phyloP scores from a whole-genome alignment of 2,888 invertebrate genomes.

The Scaptomyza flava region DNA sequence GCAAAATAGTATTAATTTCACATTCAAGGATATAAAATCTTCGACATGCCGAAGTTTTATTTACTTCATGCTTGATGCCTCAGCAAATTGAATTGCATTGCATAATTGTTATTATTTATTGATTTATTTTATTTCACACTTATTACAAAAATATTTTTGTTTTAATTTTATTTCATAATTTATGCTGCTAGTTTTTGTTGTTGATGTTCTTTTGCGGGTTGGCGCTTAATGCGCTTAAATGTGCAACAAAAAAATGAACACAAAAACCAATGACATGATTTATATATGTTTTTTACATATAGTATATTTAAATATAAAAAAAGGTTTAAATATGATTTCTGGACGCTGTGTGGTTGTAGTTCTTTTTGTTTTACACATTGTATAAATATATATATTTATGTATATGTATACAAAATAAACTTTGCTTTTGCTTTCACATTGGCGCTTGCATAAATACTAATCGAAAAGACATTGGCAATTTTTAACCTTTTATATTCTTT shows the following conservation, averaged over 20 bases:
- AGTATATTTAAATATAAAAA: background rate
- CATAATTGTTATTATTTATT: constrained; percentile 4
- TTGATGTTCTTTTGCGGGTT: constrained; percentile 9
- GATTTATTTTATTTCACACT: constrained; percentile 12
- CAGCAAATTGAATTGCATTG: constrained; percentile 21
- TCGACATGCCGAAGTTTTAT: constrained; percentile 36
- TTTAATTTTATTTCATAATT: constrained; percentile 1
- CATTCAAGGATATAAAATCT: constrained; percentile 27
- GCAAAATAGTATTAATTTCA: background rate
- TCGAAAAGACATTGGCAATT: constrained; percentile 67
- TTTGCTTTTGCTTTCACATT: constrained; percentile 72
- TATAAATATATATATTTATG: constrained; percentile 57
- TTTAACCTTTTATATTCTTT: constrained; percentile 17
- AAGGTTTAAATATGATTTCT: constrained; percentile 22
- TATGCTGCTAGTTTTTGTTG: constrained; percentile 20
- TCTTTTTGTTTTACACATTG: constrained; percentile 31
- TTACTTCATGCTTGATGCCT: constrained; percentile 7
- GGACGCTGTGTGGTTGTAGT: constrained; percentile 46
- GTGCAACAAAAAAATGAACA: constrained; percentile 8
- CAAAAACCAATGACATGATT: background rate
- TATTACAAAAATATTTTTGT: constrained; percentile 40
- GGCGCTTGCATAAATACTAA: constrained; percentile 73
- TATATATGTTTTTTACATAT: constrained; percentile 6
- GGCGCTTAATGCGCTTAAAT: constrained; percentile 20
- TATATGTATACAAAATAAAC: constrained; percentile 76